phyloP scores from a whole-genome alignment of 2,797 vertebrate species.

The Cercopithecus hamlyni region DNA sequence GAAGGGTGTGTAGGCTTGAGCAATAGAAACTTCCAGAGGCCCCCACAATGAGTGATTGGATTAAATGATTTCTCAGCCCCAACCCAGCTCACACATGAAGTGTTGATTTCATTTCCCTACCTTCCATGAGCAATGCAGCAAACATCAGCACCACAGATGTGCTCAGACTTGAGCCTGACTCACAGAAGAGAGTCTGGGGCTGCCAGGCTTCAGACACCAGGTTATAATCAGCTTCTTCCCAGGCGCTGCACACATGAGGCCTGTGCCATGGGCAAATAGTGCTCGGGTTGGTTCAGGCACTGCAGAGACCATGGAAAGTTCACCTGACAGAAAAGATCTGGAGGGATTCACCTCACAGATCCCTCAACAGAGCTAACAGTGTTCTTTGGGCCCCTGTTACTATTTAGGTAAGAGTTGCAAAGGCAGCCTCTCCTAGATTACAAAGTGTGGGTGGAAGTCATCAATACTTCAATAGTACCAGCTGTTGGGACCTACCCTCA shows the following conservation, averaged over 20 bases:
- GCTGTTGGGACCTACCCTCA: neutral
- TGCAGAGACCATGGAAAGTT: neutral
- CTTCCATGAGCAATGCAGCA: neutral
- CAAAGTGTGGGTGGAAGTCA: neutral
- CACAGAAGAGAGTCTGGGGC: neutral
- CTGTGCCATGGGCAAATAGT: neutral
- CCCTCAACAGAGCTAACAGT: neutral
- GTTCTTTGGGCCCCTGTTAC: neutral
- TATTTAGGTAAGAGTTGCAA: neutral
- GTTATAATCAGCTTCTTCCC: neutral
- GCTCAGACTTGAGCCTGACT: conserved; percentile 59
- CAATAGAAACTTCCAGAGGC: neutral
- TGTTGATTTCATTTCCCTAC: neutral
- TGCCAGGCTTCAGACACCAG: neutral
- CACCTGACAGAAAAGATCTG: neutral
- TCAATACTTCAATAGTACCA: neutral
- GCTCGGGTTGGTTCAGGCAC: neutral
- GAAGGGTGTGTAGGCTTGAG: neutral
- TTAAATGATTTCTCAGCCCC: neutral
- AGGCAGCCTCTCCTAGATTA: conserved; percentile 38
- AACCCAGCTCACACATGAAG: neutral
- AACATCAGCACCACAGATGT: neutral
- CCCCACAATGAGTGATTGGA: neutral
- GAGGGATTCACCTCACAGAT: neutral
- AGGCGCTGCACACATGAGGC: neutral